These are phyloP conservation scores for Hirundo rustica DNA, from an alignment of 2,797 vertebrate species.

Conservation along the genomic window DNA sequence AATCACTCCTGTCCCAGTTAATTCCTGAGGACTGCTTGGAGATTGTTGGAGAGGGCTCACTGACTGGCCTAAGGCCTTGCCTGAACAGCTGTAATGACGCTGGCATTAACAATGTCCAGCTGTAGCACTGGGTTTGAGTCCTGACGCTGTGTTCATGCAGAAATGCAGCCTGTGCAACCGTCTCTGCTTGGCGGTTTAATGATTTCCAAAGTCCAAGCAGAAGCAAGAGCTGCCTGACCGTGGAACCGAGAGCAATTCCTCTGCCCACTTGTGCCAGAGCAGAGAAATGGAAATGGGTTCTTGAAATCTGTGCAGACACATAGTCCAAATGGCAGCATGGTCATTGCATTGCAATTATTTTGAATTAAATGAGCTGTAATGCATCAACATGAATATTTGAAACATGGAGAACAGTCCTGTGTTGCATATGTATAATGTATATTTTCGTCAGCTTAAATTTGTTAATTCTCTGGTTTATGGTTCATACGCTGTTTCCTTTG, in stretches of 20 bases:
- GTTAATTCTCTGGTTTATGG: background rate
- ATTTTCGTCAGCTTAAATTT: background rate
- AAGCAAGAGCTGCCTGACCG: background rate
- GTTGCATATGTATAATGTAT: background rate
- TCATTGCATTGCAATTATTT: background rate
- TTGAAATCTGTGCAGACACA: rapidly evolving
- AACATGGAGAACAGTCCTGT: background rate
- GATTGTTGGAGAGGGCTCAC: background rate
- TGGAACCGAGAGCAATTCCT: rapidly evolving
- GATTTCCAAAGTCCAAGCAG: background rate
- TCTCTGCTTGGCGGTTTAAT: background rate
- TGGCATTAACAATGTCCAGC: background rate
- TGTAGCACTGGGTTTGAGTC: rapidly evolving
- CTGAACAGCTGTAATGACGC: rapidly evolving
- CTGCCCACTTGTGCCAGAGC: background rate
- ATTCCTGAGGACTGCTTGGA: background rate
- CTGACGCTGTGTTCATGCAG: rapidly evolving
- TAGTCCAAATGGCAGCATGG: background rate
- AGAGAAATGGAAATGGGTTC: background rate
- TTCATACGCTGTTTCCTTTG: background rate
- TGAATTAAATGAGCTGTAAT: background rate
- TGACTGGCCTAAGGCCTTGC: background rate
- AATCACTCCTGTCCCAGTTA: background rate
- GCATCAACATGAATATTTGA: background rate
- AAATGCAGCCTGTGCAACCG: background rate